phyloP scores from a whole-genome alignment of 2,797 vertebrate genomes.

The Tauraco hartlaubi region DNA sequence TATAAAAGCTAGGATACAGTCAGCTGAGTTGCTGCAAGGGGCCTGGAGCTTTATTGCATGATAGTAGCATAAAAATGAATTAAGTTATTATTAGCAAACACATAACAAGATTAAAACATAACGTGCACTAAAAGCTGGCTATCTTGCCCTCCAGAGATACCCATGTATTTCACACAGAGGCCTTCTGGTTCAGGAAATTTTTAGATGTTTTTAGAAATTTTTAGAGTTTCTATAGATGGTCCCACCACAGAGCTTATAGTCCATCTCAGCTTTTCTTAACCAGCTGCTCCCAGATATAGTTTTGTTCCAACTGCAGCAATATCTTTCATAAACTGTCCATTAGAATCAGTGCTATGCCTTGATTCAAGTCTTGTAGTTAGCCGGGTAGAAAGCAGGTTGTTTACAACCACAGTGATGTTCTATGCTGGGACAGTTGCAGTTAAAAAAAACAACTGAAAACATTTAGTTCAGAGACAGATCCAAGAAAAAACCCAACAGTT shows the following conservation, averaged over 20 bases:
- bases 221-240: background rate
- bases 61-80: background rate
- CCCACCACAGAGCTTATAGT: background rate
- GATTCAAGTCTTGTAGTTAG: background rate
- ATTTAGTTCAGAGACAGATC: background rate
- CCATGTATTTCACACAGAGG: background rate
- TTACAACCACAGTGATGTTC: background rate
- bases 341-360: background rate
- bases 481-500: background rate
- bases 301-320: background rate
- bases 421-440: background rate
- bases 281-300: background rate
- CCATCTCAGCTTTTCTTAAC: background rate
- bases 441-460: background rate
- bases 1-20: background rate
- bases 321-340: background rate
- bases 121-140: background rate
- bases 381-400: background rate
- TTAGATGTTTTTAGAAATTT: no score
- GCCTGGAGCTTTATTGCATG: background rate
- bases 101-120: background rate
- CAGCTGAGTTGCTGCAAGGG: background rate
- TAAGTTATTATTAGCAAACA: background rate
- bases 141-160: background rate
- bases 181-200: background rate